These are phyloP conservation scores for Arctia plantaginis DNA, from an alignment of 2,888 invertebrate species.

Conservation along the genomic window DNA sequence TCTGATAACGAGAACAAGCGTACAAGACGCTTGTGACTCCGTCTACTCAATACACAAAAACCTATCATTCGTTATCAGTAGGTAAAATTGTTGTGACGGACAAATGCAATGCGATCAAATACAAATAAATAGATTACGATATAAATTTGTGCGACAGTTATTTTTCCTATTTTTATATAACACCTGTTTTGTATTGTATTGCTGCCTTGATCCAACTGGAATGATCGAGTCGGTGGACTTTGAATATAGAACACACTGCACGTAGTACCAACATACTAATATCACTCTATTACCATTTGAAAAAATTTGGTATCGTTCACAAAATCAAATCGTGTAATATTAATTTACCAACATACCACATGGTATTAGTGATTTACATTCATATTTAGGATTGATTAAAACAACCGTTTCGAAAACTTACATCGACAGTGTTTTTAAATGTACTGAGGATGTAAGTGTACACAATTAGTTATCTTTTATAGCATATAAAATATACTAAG, in stretches of 20 bases:
- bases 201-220: constrained; percentile 67
- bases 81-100: constrained; percentile 71
- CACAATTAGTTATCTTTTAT: constrained; percentile 43
- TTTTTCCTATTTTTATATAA: neutral
- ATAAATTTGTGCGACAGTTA: constrained; percentile 72
- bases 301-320: constrained; percentile 71
- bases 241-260: constrained; percentile 55
- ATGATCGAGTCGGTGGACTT: constrained; percentile 70
- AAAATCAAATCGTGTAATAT: constrained; percentile 62
- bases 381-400: constrained; percentile 35
- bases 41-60: constrained; percentile 24
- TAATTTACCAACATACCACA: constrained; percentile 57
- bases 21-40: constrained; percentile 19
- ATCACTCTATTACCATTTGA: constrained; percentile 67
- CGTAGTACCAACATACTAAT: constrained; percentile 69
- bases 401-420: constrained; percentile 59
- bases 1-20: constrained; percentile 46
- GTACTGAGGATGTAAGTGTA: constrained; percentile 76
- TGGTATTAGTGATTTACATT: constrained; percentile 31
- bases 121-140: constrained; percentile 60
- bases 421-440: constrained; percentile 68
- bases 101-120: constrained; percentile 71
- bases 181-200: constrained; percentile 16
- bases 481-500: constrained; percentile 63
- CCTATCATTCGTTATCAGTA: constrained; percentile 53